Conservation (phyloP, 2,113 vertebrate species). For the Erythrocercus mccallii region DNA sequence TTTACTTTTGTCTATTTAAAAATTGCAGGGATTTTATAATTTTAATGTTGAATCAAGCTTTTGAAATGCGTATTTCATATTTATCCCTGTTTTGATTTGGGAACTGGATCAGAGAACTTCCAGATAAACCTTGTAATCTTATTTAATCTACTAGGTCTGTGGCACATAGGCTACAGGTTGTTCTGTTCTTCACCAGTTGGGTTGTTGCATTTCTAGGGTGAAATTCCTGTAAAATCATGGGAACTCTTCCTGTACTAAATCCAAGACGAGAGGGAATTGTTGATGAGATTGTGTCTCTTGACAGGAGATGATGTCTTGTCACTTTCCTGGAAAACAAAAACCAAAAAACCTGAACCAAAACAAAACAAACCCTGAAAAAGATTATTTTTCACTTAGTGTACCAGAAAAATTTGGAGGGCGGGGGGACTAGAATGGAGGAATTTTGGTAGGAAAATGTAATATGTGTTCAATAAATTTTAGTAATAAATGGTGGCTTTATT, state of each 20-base stretch:
- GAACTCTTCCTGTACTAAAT: neutral
- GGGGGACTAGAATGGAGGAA: neutral
- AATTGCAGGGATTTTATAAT: fast-evolving
- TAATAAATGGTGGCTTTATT: neutral
- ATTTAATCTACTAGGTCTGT: neutral
- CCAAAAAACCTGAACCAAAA: neutral
- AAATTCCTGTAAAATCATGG: neutral
- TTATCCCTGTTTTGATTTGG: neutral
- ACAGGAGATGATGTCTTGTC: neutral
- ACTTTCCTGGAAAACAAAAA: neutral
- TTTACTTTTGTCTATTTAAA: neutral
- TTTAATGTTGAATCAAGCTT: neutral
- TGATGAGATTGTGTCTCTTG: neutral
- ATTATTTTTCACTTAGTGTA: neutral
- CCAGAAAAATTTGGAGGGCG: fast-evolving
- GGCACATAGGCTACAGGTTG: neutral
- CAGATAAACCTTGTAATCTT: neutral
- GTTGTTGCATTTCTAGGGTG: neutral
- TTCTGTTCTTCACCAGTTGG: fast-evolving
- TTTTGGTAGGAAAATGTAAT: neutral
- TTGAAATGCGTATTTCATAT: neutral
- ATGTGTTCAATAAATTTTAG: neutral
- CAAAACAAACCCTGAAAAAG: fast-evolving
- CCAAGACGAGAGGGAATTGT: neutral
- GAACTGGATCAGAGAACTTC: neutral